Evolutionary conservation across 1,140 invertebrate species (phyloP).

Genomic region (Dreissena rostriformis): DNA sequence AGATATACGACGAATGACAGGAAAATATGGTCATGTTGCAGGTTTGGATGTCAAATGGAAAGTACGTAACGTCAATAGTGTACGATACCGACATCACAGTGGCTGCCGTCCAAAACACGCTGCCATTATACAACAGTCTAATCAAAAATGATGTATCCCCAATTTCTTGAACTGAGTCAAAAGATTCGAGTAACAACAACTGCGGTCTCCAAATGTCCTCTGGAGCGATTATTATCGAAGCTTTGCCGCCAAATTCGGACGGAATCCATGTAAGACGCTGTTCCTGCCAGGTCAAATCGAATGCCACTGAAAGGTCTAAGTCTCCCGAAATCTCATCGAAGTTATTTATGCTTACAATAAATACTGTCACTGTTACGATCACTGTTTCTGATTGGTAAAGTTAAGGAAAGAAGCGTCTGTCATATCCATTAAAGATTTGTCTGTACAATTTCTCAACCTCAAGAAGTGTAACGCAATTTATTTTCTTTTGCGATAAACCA

Average conservation of each 20-base stretch:
- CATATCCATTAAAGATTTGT: constrained; percentile 30
- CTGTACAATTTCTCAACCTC: constrained; percentile 24
- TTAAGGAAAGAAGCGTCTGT: constrained; percentile 28
- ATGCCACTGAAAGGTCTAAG: background rate
- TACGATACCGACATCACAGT: constrained; percentile 11
- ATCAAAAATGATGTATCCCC: constrained; percentile 7
- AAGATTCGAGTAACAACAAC: constrained; percentile 29
- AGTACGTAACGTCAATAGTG: constrained; percentile 47
- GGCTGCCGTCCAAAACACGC: background rate
- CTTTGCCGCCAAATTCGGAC: constrained; percentile 17
- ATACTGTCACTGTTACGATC: background rate
- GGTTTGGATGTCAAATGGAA: constrained; percentile 40
- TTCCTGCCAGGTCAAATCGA: constrained; percentile 1
- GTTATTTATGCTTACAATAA: constrained; percentile 32
- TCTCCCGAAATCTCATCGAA: constrained; percentile 47
- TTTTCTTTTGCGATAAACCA: background rate
- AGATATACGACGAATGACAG: constrained; percentile 85
- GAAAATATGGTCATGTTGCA: constrained; percentile 74
- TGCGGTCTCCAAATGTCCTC: constrained; percentile 39
- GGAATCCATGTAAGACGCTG: constrained; percentile 1
- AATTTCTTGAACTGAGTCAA: constrained; percentile 17
- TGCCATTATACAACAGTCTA: constrained; percentile 15
- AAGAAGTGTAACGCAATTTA: constrained; percentile 15
- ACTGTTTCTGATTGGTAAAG: constrained; percentile 14
- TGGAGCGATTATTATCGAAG: constrained; percentile 6